Conservation (phyloP, 2,797 vertebrate species). For the Anomalospiza imberbis region DNA sequence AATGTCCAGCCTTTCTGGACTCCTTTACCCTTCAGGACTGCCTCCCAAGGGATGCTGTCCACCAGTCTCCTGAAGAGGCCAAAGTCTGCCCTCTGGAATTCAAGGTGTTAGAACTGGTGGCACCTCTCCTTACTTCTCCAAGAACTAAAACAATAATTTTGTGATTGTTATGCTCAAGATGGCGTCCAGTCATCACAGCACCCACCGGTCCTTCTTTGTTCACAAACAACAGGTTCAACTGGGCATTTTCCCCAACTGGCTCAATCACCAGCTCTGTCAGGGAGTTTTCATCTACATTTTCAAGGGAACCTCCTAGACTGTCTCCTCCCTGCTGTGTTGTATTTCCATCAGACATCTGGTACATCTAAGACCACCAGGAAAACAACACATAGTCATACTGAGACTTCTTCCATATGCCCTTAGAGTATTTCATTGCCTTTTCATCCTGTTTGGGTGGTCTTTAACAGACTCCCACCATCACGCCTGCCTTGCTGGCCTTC, state of each 20-base stretch:
- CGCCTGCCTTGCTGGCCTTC: not conserved
- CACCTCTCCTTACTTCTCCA: not conserved
- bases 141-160: not conserved
- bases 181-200: not conserved
- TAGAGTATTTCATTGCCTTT: not conserved
- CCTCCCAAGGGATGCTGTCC: not conserved
- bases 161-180: not conserved
- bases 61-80: not conserved
- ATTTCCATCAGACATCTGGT: not conserved
- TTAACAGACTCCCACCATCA: not conserved
- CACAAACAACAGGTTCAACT: not conserved
- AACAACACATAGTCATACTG: not conserved
- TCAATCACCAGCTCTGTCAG: not conserved
- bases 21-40: not conserved
- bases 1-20: not conserved
- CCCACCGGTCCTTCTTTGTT: not conserved
- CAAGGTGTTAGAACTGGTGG: not conserved
- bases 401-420: not conserved
- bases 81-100: not conserved
- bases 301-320: not conserved
- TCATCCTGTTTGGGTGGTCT: not conserved
- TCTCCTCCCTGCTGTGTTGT: not conserved
- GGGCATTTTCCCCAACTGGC: not conserved
- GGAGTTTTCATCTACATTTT: not conserved
- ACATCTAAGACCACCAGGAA: not conserved